Base-by-base conservation (phyloP, 2,888 invertebrate genomes). In the Mimas tiliae region DNA sequence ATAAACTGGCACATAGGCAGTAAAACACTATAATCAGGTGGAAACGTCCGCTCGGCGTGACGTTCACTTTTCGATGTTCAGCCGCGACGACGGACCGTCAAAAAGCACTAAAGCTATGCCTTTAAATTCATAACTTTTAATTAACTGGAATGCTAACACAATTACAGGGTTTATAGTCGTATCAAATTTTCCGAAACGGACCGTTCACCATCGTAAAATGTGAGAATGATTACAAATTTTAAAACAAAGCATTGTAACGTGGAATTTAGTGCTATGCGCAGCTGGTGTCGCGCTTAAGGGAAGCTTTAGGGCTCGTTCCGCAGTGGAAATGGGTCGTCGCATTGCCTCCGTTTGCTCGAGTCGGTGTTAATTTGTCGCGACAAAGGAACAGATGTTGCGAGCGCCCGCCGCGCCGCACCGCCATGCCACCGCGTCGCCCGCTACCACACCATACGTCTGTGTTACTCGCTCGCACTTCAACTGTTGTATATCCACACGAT, bases 41-140 rank as follows among this genome's bases (percentile, higher is more conserved):
- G 19, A 50, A 50, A n/a, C 19, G 50, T 50, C 50, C 19, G 19
- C 19, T 50, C 50, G 16, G 2, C 19, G 50, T 19, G 16, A 3
- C 19, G 50, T 19, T 50, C 19, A 8, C 19, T 16, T 50, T 50
- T 79, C 79, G 76, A 75, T 78, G 76, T 81, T 80, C 80, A 75
- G 80, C 79, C 79, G 78, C 79, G 83, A 83, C 84, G 85, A 82
- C 80, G 79, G 53, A 82, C 80, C 86, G 86, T 86, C 87, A 84
- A 86, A 85, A 83, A 83, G 82, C 80, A 86, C 80, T 86, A 84
- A 87, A 88, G 83, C 87, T 82, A 84, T 83, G 85, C 85, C 86
- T 90, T 90, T 89, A 89, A 93, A 93, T 93, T 93, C 93, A 92
- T 93, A 91, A 92, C 90, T 93, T 91, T 92, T 93, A 93, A 93